These are phyloP conservation scores for Heterodera carotae DNA, from an alignment of 1,140 invertebrate genomes.

Conservation along the genomic window DNA sequence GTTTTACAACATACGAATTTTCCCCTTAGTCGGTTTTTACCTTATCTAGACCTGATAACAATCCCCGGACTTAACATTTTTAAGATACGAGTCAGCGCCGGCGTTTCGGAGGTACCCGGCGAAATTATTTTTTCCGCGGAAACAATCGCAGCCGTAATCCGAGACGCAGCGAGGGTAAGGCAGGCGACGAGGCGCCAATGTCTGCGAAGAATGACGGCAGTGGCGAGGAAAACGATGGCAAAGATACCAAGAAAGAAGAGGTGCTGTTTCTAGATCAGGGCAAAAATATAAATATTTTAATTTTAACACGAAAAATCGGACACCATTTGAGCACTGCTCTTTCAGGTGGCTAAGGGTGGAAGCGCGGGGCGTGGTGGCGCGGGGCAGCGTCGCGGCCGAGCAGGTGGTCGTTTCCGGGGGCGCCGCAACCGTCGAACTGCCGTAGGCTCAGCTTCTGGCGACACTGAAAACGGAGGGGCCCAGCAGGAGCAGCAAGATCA, in stretches of 20 bases:
- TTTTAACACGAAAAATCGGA: too few relatives aligned
- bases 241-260: constrained; percentile 2
- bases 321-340: too few relatives aligned
- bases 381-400: neutral
- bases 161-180: neutral
- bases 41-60: too few relatives aligned
- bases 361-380: neutral
- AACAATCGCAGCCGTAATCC: neutral
- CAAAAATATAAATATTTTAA: too few relatives aligned
- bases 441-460: constrained; percentile 22
- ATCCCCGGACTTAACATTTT: neutral
- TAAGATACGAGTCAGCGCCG: constrained; percentile 20
- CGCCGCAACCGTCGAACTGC: constrained; percentile 28
- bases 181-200: constrained; percentile 7
- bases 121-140: constrained; percentile 33
- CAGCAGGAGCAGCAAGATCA: constrained; percentile 24
- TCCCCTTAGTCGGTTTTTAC: too few relatives aligned
- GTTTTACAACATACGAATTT: too few relatives aligned
- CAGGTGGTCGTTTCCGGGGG: constrained; percentile 24
- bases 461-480: constrained; percentile 15
- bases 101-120: neutral
- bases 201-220: neutral
- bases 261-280: too few relatives aligned
- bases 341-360: neutral
- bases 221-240: neutral